phyloP scores from a whole-genome alignment of 2,888 invertebrate species.

The Drosophila neonasuta region DNA sequence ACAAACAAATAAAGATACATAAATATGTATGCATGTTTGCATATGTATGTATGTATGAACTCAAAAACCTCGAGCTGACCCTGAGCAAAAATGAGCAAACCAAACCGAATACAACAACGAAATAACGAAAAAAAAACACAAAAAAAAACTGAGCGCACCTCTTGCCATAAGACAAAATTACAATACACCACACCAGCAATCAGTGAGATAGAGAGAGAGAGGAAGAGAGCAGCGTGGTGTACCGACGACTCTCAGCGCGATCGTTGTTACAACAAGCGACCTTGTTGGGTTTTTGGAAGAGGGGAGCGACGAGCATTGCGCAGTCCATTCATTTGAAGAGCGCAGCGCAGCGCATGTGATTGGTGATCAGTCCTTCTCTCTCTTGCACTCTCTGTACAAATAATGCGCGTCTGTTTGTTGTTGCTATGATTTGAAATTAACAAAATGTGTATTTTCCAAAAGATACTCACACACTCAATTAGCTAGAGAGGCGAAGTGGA shows the following conservation, averaged over 20 bases:
- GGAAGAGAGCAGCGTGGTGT: slow-evolving; percentile 29
- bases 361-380: slow-evolving; percentile 13
- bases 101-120: background rate
- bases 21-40: slow-evolving; percentile 14
- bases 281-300: slow-evolving; percentile 45
- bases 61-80: slow-evolving; percentile 82
- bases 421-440: slow-evolving; percentile 34
- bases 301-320: slow-evolving; percentile 36
- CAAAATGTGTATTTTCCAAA: slow-evolving; percentile 49
- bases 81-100: slow-evolving; percentile 77
- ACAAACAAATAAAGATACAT: slow-evolving; percentile 54
- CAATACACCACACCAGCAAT: slow-evolving; percentile 28
- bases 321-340: slow-evolving; percentile 49
- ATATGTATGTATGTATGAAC: slow-evolving; percentile 35
- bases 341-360: slow-evolving; percentile 14
- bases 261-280: slow-evolving; percentile 56
- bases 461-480: slow-evolving; percentile 40
- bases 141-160: slow-evolving; percentile 53
- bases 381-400: slow-evolving; percentile 21
- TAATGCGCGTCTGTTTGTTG: slow-evolving; percentile 8
- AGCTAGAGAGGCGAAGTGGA: slow-evolving; percentile 3
- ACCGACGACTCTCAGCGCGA: slow-evolving; percentile 20
- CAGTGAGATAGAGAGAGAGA: slow-evolving; percentile 13
- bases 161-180: slow-evolving; percentile 56
- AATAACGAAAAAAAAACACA: background rate